Conservation (phyloP, 2,888 invertebrate species). For the Tuberolachnus salignus region DNA sequence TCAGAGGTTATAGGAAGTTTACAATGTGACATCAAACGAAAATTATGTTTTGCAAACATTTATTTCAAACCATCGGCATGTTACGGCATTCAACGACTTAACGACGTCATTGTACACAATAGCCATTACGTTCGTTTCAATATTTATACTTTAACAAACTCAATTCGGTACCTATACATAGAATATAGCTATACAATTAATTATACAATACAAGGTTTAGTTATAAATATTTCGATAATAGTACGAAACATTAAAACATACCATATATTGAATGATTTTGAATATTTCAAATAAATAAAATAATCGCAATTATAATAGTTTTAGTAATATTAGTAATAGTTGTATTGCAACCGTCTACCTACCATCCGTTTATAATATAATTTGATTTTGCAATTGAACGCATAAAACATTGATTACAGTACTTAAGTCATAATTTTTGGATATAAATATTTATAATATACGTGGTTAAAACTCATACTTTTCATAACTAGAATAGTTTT, state of each 20-base stretch:
- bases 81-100: background rate
- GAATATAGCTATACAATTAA: too few relatives aligned
- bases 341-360: background rate
- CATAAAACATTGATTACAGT: too few relatives aligned
- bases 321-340: background rate
- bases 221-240: background rate
- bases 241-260: background rate
- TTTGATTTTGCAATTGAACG: background rate
- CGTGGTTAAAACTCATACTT: too few relatives aligned
- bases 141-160: slow-evolving; percentile 1
- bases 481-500: too few relatives aligned
- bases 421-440: too few relatives aligned
- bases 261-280: background rate
- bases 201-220: too few relatives aligned
- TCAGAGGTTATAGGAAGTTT: background rate
- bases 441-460: too few relatives aligned
- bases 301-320: background rate
- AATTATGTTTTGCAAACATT: slow-evolving; percentile 2
- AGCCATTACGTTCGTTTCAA: background rate
- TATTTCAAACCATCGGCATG: background rate
- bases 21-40: slow-evolving; percentile 14
- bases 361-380: background rate
- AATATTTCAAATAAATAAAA: background rate
- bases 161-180: background rate
- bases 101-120: background rate